Conservation (phyloP, 2,888 invertebrate genomes). For the Cyrtodaria siliqua region DNA sequence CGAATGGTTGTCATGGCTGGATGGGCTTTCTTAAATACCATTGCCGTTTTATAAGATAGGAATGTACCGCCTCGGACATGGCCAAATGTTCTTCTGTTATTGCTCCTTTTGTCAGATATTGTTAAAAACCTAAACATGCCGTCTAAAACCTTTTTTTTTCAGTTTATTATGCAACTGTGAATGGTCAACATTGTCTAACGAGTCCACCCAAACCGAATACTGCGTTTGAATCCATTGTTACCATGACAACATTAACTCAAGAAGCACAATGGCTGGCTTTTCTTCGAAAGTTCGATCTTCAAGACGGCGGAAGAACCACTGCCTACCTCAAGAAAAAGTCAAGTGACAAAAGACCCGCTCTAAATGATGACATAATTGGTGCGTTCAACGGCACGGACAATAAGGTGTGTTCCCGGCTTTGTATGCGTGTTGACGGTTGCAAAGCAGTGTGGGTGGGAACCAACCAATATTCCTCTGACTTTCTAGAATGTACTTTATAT, state of each 20-base stretch:
- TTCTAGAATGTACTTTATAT: constrained; percentile 47
- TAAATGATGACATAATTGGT: constrained; percentile 45
- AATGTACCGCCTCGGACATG: too few species aligned
- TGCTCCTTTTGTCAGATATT: too few species aligned
- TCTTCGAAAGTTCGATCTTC: constrained; percentile 38
- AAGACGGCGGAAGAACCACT: constrained; percentile 45
- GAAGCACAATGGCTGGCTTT: constrained; percentile 48
- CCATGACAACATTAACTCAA: constrained; percentile 49
- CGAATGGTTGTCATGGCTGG: too few species aligned
- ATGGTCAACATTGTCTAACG: constrained; percentile 40
- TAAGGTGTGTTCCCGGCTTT: constrained; percentile 56
- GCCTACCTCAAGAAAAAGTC: constrained; percentile 28
- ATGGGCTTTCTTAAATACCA: too few species aligned
- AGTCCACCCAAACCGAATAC: constrained; percentile 11
- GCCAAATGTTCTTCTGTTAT: too few species aligned
- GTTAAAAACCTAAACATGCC: too few species aligned
- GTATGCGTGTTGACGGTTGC: constrained; percentile 57
- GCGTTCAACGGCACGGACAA: constrained; percentile 48
- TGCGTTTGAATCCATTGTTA: constrained; percentile 31
- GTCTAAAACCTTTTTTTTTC: constrained; percentile 18
- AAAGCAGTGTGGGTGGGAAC: constrained; percentile 33
- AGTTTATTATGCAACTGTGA: constrained; percentile 42
- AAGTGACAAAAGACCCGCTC: constrained; percentile 26
- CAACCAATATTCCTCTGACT: constrained; percentile 1
- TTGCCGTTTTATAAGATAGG: too few species aligned